A percentile compares a stretch with the other conserved stretches of the same genome.
phyloP scores from a whole-genome alignment of 2,888 invertebrate genomes.

The Bhutanitis thaidina region DNA sequence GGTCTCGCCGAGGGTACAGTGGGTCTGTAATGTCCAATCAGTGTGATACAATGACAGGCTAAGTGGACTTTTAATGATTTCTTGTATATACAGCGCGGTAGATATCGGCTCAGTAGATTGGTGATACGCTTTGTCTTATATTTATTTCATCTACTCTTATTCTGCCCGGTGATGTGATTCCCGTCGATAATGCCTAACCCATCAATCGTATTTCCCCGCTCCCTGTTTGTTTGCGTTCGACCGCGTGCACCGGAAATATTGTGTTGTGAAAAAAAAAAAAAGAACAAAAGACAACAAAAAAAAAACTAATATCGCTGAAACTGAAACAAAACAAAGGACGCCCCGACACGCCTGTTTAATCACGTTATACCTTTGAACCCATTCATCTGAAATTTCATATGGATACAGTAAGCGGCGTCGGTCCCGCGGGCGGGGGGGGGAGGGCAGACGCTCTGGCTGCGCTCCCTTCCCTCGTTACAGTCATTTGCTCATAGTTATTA shows the following conservation, averaged over 20 bases:
- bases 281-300: constrained; percentile 8
- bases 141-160: too few relatives aligned
- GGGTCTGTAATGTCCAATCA: too few relatives aligned
- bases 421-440: constrained; percentile 14
- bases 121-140: too few relatives aligned
- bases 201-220: not conserved
- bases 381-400: constrained; percentile 37
- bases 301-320: constrained; percentile 23
- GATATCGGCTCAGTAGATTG: too few relatives aligned
- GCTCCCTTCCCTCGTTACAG: constrained; percentile 1
- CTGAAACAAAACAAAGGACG: constrained; percentile 29
- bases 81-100: too few relatives aligned
- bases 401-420: constrained; percentile 26
- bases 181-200: too few relatives aligned
- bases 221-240: not conserved
- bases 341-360: constrained; percentile 38
- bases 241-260: constrained; percentile 1
- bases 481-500: constrained; percentile 11
- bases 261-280: not conserved
- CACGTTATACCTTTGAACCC: constrained; percentile 44
- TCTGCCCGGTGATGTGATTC: too few relatives aligned
- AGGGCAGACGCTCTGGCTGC: not conserved
- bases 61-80: too few relatives aligned
- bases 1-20: too few relatives aligned
- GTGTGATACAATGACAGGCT: too few relatives aligned